phyloP scores from a whole-genome alignment of 2,113 vertebrate species.

The Gopherus flavomarginatus region DNA sequence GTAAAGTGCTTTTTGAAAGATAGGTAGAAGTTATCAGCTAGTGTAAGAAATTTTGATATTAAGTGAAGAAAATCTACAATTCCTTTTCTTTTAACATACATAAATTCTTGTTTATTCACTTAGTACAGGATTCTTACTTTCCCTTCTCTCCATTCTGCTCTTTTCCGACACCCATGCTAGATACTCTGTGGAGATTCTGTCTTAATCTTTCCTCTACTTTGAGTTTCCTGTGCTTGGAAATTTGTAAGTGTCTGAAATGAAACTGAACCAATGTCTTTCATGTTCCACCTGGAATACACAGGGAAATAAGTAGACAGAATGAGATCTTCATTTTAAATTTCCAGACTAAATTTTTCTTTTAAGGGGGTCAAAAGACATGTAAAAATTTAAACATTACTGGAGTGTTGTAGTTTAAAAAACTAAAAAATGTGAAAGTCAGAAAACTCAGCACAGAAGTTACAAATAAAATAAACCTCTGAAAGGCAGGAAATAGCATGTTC shows the following conservation, averaged over 20 bases:
- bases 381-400: not conserved
- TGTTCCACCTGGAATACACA: not conserved
- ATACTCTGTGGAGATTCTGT: not conserved
- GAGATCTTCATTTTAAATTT: not conserved
- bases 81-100: not conserved
- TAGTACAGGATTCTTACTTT: constrained; percentile 1
- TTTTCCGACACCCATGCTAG: not conserved
- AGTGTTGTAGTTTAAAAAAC: not conserved
- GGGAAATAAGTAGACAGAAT: not conserved
- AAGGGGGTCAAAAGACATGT: accelerated
- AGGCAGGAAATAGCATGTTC: not conserved
- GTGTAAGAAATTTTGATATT: constrained; percentile 16
- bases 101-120: not conserved
- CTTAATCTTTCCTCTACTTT: not conserved
- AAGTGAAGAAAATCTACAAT: not conserved
- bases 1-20: not conserved
- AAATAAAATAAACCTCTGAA: not conserved
- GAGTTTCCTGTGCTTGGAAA: not conserved
- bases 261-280: not conserved
- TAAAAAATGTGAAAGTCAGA: not conserved
- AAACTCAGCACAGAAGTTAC: not conserved
- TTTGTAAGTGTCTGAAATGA: accelerated
- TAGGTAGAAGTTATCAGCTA: not conserved
- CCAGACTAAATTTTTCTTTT: not conserved
- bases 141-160: not conserved